Base-by-base conservation (phyloP, 2,113 vertebrate species). In the Morone chrysops region DNA sequence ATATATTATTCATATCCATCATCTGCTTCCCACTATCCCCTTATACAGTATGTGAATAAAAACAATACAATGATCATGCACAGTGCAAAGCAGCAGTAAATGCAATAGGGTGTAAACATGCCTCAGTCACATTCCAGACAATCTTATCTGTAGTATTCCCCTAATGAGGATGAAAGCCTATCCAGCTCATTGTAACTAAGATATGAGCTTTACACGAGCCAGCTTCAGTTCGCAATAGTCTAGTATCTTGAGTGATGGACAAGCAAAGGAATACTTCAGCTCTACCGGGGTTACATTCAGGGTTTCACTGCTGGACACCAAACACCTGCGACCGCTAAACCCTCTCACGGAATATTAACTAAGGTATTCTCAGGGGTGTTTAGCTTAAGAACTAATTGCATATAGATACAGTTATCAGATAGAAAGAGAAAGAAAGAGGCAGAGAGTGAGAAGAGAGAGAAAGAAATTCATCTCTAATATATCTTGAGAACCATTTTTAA, bases 131-230 rank as follows among this genome's bases (percentile, higher is more conserved):
- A 14, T 45, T 51, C 11, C 62, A 60, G 4, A 60, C 38, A 53
- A 5, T 70, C 22, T 45, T 53, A 59, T 66, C n/a, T 10, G 2
- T 48, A 38, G 11, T 40, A 11, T 9, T 36, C 16, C 69, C n/a
- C 4, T 38, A 13, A 51, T 41, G 31, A 47, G 38, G 12, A 11
- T 63, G 22, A 59, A 71, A 79, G 41, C 17, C 40, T 50, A 22
- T 56, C 41, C 18, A 56, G 18, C 47, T 51, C 45, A 31, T 4
- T 59, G 12, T 83, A 71, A 83, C 83, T 81, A 81, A 73, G n/a
- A 77, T 6, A 81, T 63, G 68, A 76, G 48, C 61, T 74, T 25
- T 17, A 8, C 36, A 17, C 4, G 1, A 41, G 60, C 85, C 75
- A 48, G 50, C 18, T 53, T 41, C 20, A 48, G 4, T 31, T 48